Base-by-base conservation (phyloP, 2,797 vertebrate species). In the Anguilla anguilla region DNA sequence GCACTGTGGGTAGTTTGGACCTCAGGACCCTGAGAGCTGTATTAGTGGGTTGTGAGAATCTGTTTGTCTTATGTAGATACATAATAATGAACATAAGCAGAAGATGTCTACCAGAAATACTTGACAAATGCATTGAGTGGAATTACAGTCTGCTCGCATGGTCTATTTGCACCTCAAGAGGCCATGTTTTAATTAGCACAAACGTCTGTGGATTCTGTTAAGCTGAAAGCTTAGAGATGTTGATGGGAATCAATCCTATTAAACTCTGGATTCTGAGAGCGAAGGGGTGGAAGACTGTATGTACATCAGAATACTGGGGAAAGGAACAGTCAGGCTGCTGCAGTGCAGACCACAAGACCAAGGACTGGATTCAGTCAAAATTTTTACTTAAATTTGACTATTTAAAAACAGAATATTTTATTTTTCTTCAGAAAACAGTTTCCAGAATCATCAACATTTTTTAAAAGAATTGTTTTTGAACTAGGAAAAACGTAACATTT, bases 131-230 rank as follows among this genome's bases (percentile, higher is more conserved):
- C 85, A 91, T 88, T 91, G 79, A 90, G 86, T 86, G 89, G 83
- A 92, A 93, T 90, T 90, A 91, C 88, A 89, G 90, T 94, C 88
- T 81, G 86, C 90, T 90, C 84, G 91, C 93, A 91, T 88, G 87
- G 91, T 89, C 88, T 87, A 86, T 89, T 91, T 31, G 2, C 28
- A 35, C 69, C 93, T 93, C 81, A 86, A 88, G 91, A 89, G 35
- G 85, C 83, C 72, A 88, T 87, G 87, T 91, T 91, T 86, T 93
- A 92, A 95, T 95, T 93, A 94, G 81, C 57, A 88, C 87, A 57
- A 79, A 87, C 51, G 69, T 64, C 46, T 89, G 85, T 7, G n/a
- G 87, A 82, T 88, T 86, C 88, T 92, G 90, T 90, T 93, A 89
- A 91, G 88, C 89, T 72, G 84, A 67, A 84, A 92, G 90, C 90